phyloP scores from a whole-genome alignment of 2,113 vertebrate genomes.

The Oreochromis tanganicae region DNA sequence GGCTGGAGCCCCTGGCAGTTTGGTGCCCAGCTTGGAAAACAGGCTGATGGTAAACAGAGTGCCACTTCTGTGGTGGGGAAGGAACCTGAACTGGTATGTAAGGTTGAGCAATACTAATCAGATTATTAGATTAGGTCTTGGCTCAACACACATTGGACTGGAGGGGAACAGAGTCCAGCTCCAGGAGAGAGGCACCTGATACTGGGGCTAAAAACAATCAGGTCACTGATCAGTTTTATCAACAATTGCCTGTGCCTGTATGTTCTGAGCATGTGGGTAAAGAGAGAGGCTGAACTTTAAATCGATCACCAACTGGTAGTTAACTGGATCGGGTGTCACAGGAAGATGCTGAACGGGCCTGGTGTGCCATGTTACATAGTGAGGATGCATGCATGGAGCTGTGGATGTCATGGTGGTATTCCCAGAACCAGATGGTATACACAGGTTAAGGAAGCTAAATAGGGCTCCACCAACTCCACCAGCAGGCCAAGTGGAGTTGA shows the following conservation, averaged over 20 bases:
- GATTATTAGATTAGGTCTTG: neutral
- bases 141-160: rapidly evolving
- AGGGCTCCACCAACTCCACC: neutral
- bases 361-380: rapidly evolving
- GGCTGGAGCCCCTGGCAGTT: neutral
- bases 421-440: neutral
- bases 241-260: neutral
- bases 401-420: no score
- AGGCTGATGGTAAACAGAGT: neutral
- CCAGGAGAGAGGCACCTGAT: neutral
- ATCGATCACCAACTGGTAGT: rapidly evolving
- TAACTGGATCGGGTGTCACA: neutral
- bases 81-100: neutral
- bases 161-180: rapidly evolving
- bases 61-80: neutral
- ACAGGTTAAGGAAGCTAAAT: neutral
- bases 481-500: neutral
- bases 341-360: neutral
- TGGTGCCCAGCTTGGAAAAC: neutral
- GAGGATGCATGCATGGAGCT: neutral
- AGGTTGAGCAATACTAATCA: neutral
- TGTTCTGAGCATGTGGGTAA: neutral
- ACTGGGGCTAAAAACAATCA: neutral
- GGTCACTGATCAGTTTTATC: neutral
- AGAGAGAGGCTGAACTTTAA: neutral